These are phyloP conservation scores for Heliconius melpomene DNA, from an alignment of 1,140 invertebrate species.

Conservation along the genomic window DNA sequence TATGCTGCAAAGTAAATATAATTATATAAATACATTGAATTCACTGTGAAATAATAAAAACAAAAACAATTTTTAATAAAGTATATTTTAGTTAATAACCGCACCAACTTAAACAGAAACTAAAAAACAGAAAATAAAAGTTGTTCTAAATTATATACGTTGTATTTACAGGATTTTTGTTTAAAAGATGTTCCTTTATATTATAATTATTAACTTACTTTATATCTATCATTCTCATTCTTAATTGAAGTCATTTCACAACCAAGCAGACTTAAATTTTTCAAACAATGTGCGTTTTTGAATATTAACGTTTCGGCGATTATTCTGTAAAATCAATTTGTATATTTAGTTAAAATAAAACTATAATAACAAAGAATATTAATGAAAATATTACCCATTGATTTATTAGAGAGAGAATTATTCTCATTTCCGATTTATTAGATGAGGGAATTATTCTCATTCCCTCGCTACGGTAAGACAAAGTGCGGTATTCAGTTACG, in stretches of 20 bases:
- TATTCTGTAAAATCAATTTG: constrained; percentile 51
- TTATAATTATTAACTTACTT: constrained; percentile 47
- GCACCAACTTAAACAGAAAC: no score
- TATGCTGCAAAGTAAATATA: constrained; percentile 46
- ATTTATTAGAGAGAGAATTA: no score
- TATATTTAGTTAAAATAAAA: background rate
- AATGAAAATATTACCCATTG: background rate
- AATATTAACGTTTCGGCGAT: constrained; percentile 60
- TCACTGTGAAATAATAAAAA: background rate
- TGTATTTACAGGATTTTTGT: no score
- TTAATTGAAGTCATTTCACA: constrained; percentile 54
- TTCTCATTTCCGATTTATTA: no score
- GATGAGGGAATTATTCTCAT: no score
- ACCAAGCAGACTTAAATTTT: constrained; percentile 52
- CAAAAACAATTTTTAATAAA: no score
- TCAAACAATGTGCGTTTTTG: constrained; percentile 53
- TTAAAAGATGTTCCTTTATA: background rate
- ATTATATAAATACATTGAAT: background rate
- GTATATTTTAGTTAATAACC: no score
- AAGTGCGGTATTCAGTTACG: no score
- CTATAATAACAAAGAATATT: no score
- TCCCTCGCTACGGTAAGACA: no score
- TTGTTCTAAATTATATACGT: no score
- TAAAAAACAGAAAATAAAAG: no score
- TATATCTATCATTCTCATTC: constrained; percentile 53